Conservation (phyloP, 2,113 vertebrate genomes). For the Paralichthys olivaceus region DNA sequence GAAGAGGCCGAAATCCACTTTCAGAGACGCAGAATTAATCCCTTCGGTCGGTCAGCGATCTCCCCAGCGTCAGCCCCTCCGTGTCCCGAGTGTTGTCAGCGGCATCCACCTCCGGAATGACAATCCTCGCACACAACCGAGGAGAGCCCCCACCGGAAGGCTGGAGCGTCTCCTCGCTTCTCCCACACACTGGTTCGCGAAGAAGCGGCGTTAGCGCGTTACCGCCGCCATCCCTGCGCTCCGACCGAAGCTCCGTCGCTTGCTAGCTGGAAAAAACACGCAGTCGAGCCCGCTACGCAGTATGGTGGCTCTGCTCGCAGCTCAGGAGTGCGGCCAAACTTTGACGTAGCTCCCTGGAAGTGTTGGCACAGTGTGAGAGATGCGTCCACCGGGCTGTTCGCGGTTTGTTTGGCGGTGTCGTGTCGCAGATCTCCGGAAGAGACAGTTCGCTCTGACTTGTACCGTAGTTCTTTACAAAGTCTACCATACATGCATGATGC, state of each 20-base stretch:
- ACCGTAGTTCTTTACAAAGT: too few relatives aligned
- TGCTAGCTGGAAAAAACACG: slow-evolving; percentile 33
- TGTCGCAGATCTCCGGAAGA: neutral
- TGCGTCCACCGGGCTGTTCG: neutral
- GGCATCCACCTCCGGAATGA: slow-evolving; percentile 41
- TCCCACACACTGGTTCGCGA: slow-evolving; percentile 31
- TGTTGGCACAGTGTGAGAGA: neutral
- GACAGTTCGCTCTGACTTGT: too few relatives aligned
- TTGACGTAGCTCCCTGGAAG: slow-evolving; percentile 8
- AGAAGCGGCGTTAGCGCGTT: slow-evolving; percentile 55
- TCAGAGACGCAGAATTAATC: slow-evolving; percentile 65
- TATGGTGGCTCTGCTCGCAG: slow-evolving; percentile 53
- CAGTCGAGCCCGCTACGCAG: slow-evolving; percentile 14
- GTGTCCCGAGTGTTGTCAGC: slow-evolving; percentile 8
- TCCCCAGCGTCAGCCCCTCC: slow-evolving; percentile 42
- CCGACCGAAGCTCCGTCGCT: slow-evolving; percentile 38
- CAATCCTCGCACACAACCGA: slow-evolving; percentile 14
- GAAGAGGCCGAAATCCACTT: slow-evolving; percentile 73
- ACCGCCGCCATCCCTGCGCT: slow-evolving; percentile 49
- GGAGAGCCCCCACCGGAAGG: slow-evolving; percentile 23
- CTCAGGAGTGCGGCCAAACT: slow-evolving; percentile 61
- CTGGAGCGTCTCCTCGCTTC: slow-evolving; percentile 47
- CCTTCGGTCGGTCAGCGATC: slow-evolving; percentile 51
- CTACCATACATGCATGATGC: too few relatives aligned
- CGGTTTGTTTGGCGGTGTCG: neutral